These are phyloP conservation scores for Eurypyga helias DNA, from an alignment of 2,113 vertebrate genomes.

Conservation along the genomic window DNA sequence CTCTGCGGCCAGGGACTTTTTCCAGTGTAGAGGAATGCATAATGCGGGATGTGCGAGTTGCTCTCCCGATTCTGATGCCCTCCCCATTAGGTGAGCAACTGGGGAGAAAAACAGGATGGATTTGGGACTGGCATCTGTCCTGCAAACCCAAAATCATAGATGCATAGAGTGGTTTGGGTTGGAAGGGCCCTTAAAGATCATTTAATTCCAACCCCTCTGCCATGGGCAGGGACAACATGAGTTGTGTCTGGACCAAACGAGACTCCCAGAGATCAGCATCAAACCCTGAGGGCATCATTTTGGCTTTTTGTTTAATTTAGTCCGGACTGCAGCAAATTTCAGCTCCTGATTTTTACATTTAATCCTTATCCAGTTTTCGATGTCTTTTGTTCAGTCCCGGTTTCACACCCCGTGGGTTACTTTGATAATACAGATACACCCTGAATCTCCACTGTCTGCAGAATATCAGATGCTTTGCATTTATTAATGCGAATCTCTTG, in stretches of 20 bases:
- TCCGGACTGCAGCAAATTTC: background rate
- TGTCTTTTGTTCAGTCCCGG: background rate
- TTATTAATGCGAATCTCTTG: background rate
- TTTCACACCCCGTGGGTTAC: background rate
- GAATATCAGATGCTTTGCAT: background rate
- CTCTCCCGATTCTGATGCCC: background rate
- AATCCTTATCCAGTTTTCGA: background rate
- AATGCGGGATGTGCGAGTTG: fast-evolving
- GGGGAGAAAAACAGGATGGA: background rate
- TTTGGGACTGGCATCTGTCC: background rate
- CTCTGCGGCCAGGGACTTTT: background rate
- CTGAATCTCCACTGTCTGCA: background rate
- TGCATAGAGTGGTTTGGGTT: too few species aligned
- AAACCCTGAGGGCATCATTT: background rate
- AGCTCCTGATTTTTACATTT: background rate
- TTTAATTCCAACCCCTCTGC: too few species aligned
- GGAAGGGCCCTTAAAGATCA: too few species aligned
- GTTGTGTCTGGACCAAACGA: background rate
- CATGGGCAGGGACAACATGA: too few species aligned
- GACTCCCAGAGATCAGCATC: background rate
- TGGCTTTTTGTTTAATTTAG: background rate
- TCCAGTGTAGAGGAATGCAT: fast-evolving
- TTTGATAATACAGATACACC: background rate
- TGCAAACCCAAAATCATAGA: background rate
- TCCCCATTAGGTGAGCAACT: fast-evolving